These are phyloP conservation scores for Drosophila leontia DNA, from an alignment of 1,140 invertebrate genomes.

Conservation along the genomic window DNA sequence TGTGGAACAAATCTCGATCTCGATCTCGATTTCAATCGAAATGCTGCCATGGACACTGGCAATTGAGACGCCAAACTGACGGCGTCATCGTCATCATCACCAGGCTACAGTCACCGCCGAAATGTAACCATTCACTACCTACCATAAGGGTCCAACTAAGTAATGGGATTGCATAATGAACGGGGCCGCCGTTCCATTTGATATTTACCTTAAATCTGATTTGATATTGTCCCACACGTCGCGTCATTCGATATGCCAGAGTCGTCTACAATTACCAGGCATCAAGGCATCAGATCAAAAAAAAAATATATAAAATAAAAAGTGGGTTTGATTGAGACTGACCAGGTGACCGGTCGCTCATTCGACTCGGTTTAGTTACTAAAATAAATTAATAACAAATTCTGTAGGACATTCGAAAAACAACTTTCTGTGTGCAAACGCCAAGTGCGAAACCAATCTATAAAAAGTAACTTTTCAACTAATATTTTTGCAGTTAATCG, in stretches of 20 bases:
- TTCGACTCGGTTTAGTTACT: neutral
- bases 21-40: conserved; percentile 23
- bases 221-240: conserved; percentile 75
- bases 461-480: conserved; percentile 28
- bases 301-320: neutral
- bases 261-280: conserved; percentile 70
- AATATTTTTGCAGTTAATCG: conserved; percentile 65
- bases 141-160: conserved; percentile 60
- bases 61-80: conserved; percentile 70
- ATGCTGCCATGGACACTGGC: conserved; percentile 38
- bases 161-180: conserved; percentile 70
- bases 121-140: conserved; percentile 60
- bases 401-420: conserved; percentile 37
- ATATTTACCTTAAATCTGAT: conserved; percentile 74
- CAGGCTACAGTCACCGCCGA: conserved; percentile 29
- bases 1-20: conserved; percentile 41
- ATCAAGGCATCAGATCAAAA: conserved; percentile 17
- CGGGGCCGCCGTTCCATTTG: conserved; percentile 55
- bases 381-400: conserved; percentile 25
- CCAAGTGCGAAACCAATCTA: conserved; percentile 19
- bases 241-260: conserved; percentile 77
- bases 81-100: conserved; percentile 57
- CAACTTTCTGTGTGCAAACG: conserved; percentile 46
- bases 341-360: conserved; percentile 14
- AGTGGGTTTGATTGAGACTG: conserved; percentile 31